A percentile compares a stretch with the other conserved stretches of the same genome.
These are phyloP conservation scores for Myioborus melanocephalus DNA, from an alignment of 2,797 vertebrate genomes.

Conservation along the genomic window DNA sequence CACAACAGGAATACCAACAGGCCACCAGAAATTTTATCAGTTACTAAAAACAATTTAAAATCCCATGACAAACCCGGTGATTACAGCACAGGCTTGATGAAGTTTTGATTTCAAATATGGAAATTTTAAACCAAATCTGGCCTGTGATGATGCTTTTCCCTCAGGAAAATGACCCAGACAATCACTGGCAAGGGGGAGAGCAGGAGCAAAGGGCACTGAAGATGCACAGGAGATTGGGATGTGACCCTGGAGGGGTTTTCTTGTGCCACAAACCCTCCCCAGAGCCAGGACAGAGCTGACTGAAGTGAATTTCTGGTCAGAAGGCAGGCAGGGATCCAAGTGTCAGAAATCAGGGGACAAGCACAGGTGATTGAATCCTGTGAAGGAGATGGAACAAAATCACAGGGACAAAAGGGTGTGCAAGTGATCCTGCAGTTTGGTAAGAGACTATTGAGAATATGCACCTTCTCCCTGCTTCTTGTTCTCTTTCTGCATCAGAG, in stretches of 20 bases:
- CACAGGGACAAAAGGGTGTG: not conserved
- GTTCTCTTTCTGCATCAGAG: not conserved
- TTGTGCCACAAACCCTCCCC: not conserved
- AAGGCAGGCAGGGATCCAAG: not conserved
- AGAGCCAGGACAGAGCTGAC: not conserved
- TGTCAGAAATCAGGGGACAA: not conserved
- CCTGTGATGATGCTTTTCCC: not conserved
- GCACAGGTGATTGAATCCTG: not conserved
- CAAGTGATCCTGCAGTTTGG: not conserved
- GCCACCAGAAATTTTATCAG: not conserved
- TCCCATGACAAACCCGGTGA: not conserved
- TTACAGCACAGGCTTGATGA: not conserved
- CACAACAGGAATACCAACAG: not conserved
- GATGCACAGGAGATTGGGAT: not conserved
- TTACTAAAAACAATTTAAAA: not conserved
- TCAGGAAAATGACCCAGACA: not conserved
- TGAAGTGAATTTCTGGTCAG: conserved; percentile 16
- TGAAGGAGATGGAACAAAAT: not conserved
- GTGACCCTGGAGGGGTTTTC: not conserved
- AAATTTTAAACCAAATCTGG: not conserved
- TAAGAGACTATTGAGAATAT: not conserved
- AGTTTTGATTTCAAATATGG: not conserved
- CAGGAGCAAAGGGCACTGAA: not conserved
- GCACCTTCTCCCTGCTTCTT: not conserved
- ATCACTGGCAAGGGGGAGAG: not conserved